Base-by-base conservation (phyloP, 2,113 vertebrate genomes). In the Bungarus multicinctus region DNA sequence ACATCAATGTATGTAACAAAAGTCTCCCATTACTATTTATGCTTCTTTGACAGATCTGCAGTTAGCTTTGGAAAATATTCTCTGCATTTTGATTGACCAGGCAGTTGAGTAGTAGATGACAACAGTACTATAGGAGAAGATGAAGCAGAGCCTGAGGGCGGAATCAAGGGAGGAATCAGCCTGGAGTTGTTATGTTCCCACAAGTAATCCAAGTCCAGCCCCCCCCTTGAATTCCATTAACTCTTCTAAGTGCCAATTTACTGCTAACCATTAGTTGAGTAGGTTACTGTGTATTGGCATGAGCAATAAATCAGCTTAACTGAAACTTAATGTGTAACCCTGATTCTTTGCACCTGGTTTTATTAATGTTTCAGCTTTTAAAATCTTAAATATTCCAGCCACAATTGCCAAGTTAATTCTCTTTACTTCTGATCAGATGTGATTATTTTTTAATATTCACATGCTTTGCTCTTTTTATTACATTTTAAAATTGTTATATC, bases 1-100 rank as follows among this genome's bases (percentile, higher is more conserved):
- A 27, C 60, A 5, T 96, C 96, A 96, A 94, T 50, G 8, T 50
- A n/a, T 74, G 64, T 34, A 34, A 34, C n/a, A 39, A 34, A 39
- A 74, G n/a, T 39, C 69, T 39, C n/a, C n/a, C 14, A 34, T 74
- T 14, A 3, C 16, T 74, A n/a, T 69, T 69, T 69, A 39, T 74
- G 69, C 69, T 39, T 20, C 5, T 74, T 39, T 74, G n/a, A 39
- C n/a, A 74, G n/a, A 39, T 74, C 14, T 39, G n/a, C n/a, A 74
- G 5, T 18, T 74, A 34, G n/a, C n/a, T 74, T 74, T 74, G 69
- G n/a, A 74, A 74, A 74, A 4, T 16, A 74, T 74, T 74, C n/a
- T n/a, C n/a, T 74, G n/a, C 5, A 34, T 74, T 20, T 74, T 74
- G n/a, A 5, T 74, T 74, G 5, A 16, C 34, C 69, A 74, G 69